phyloP scores from a whole-genome alignment of 2,113 vertebrate genomes.

The Solea solea region DNA sequence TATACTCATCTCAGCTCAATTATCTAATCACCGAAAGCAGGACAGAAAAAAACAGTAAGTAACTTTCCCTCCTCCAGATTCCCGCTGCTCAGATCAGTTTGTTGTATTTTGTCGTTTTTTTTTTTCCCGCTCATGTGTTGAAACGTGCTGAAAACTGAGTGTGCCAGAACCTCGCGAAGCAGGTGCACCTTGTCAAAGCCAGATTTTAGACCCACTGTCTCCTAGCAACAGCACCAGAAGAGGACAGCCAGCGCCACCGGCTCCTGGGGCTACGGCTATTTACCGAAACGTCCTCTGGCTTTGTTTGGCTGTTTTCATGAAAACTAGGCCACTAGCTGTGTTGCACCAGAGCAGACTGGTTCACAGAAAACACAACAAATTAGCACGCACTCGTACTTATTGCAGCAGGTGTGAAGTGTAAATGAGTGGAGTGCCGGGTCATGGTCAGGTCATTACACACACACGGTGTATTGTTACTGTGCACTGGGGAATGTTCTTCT shows the following conservation, averaged over 20 bases:
- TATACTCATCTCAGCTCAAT: constrained; percentile 8
- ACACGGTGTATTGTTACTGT: too few species aligned
- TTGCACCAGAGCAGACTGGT: constrained; percentile 24
- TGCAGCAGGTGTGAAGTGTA: constrained; percentile 31
- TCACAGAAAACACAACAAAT: constrained; percentile 12
- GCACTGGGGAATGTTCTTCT: too few species aligned
- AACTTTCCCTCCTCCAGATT: constrained; percentile 36
- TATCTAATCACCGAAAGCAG: constrained; percentile 34
- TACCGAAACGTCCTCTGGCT: constrained; percentile 62
- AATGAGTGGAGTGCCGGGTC: background rate
- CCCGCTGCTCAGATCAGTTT: constrained; percentile 10
- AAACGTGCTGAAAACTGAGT: background rate
- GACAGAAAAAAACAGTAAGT: constrained; percentile 9
- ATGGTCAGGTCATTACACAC: too few species aligned
- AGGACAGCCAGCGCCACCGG: constrained; percentile 52
- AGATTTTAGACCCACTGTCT: constrained; percentile 72
- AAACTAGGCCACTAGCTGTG: constrained; percentile 64
- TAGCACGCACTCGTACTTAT: constrained; percentile 2
- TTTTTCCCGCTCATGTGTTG: constrained; percentile 37
- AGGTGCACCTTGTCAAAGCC: constrained; percentile 67
- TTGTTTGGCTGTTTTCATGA: constrained; percentile 65
- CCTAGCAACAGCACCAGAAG: constrained; percentile 79
- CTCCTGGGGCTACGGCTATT: constrained; percentile 57
- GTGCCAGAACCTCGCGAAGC: constrained; percentile 51
- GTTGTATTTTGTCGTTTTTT: too few species aligned